A percentile compares a stretch with the other conserved stretches of the same genome.
Conservation (phyloP, 2,888 invertebrate species). For the Drosophila siamana region DNA sequence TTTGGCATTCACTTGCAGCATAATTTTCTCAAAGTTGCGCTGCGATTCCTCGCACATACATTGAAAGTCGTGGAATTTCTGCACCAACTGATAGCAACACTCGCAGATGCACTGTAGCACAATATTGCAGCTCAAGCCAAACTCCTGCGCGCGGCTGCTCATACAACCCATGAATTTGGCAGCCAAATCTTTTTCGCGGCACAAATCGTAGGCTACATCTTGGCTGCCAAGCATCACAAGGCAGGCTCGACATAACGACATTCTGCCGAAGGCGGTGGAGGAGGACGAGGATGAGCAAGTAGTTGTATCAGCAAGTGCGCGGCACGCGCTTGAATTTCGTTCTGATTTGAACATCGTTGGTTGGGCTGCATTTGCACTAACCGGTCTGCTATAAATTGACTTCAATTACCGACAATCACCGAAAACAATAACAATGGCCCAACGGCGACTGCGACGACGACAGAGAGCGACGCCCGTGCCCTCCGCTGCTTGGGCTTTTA, state of each 20-base stretch:
- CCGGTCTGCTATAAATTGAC: slow-evolving; percentile 20
- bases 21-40: slow-evolving; percentile 60
- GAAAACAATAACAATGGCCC: slow-evolving; percentile 26
- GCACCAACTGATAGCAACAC: slow-evolving; percentile 70
- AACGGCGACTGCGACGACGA: neutral
- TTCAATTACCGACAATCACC: slow-evolving; percentile 22
- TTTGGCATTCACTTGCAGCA: slow-evolving; percentile 39
- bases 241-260: slow-evolving; percentile 69
- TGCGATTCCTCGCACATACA: slow-evolving; percentile 77
- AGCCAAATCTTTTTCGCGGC: slow-evolving; percentile 61
- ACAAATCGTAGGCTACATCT: slow-evolving; percentile 56
- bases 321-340: slow-evolving; percentile 38
- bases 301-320: slow-evolving; percentile 42
- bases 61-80: slow-evolving; percentile 75
- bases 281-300: neutral
- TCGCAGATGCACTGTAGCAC: slow-evolving; percentile 74
- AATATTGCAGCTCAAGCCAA: slow-evolving; percentile 21
- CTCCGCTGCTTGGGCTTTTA: slow-evolving; percentile 38
- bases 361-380: slow-evolving; percentile 13
- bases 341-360: slow-evolving; percentile 58
- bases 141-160: slow-evolving; percentile 22
- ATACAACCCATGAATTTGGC: slow-evolving; percentile 63
- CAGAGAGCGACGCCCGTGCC: slow-evolving; percentile 21
- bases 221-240: slow-evolving; percentile 53
- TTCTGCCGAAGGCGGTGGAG: slow-evolving; percentile 15